phyloP scores from a whole-genome alignment of 2,797 vertebrate genomes.

The Pangasius mekongensis region DNA sequence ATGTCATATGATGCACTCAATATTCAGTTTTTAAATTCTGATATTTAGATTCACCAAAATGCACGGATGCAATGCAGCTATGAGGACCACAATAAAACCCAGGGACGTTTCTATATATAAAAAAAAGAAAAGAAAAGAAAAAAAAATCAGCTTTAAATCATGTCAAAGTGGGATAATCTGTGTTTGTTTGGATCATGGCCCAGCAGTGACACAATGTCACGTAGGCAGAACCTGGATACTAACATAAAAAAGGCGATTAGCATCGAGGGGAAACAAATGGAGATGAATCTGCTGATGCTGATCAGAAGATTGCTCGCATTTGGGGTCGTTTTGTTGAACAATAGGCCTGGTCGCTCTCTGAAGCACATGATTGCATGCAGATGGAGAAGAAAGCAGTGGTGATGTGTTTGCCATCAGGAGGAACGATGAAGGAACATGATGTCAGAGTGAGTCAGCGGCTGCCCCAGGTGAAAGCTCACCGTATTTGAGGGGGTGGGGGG shows the following conservation, averaged over 20 bases:
- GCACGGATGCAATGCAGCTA: background rate
- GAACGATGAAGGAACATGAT: slow-evolving; percentile 73
- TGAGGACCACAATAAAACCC: background rate
- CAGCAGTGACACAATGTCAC: slow-evolving; percentile 64
- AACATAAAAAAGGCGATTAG: slow-evolving; percentile 79
- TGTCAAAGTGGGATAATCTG: slow-evolving; percentile 15
- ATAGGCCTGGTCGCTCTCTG: slow-evolving; percentile 72
- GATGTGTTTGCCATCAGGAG: slow-evolving; percentile 71
- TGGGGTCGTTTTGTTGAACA: slow-evolving; percentile 77
- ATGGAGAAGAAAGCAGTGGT: slow-evolving; percentile 77
- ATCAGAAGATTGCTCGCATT: slow-evolving; percentile 79
- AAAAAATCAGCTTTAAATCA: background rate
- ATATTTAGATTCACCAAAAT: background rate
- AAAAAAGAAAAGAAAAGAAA: background rate
- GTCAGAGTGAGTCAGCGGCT: slow-evolving; percentile 77
- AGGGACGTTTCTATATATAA: background rate
- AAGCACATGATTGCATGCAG: slow-evolving; percentile 81
- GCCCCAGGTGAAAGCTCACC: slow-evolving; percentile 68
- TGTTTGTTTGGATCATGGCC: slow-evolving; percentile 62
- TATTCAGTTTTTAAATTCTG: background rate
- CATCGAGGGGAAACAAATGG: slow-evolving; percentile 77
- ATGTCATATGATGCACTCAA: background rate
- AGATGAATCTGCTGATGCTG: slow-evolving; percentile 68
- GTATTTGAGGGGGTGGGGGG: slow-evolving; percentile 37
- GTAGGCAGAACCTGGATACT: slow-evolving; percentile 66